Base-by-base conservation (phyloP, 2,113 vertebrate species). In the Tachycineta bicolor region DNA sequence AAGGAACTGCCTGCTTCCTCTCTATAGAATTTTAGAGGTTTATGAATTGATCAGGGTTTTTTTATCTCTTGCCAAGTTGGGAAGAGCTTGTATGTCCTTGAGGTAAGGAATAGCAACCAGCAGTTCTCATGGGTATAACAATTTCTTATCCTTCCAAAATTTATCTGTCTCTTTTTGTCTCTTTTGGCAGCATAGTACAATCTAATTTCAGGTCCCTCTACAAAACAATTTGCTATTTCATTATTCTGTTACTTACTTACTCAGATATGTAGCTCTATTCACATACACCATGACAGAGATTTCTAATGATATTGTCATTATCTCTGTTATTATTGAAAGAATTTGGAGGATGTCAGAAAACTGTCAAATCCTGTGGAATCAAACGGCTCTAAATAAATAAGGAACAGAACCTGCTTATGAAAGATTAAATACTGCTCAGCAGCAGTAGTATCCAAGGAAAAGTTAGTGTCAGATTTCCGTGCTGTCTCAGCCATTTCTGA, bases 261-360 rank as follows among this genome's bases (percentile, higher is more conserved):
- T 50, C 41, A 71, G 81, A 89, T 94, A 82, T 28, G 69, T 89
- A 78, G 65, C 75, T 97, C 77, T 73, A 87, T 95, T 96, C 64
- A 83, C 31, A 15, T 47, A 52, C 41, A 33, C 56, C 18, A 21
- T 86, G 62, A 71, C 39, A 87, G 56, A 93, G 87, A 96, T 98
- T 97, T 93, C 90, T 96, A 96, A 97, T 89, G 84, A 96, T 96
- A 93, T 85, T 94, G 85, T 94, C 96, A 87, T 94, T 93, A 75
- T 91, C 92, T 85, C 65, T 77, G 79, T 92, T 97, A 89, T 96
- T 97, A 96, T 84, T 96, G 90, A 64, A 94, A 88, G 85, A 96
- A 93, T 97, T 97, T 97, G 83, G 60, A 47, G 47, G 76, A 89
- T 75, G 87, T 93, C 49, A 70, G 83, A 92, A 96, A 95, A 71